Evolutionary conservation across 2,888 invertebrate genomes (phyloP), one percentile per base, ranked within the genome.

Genomic region (Nomada lathburiana): DNA sequence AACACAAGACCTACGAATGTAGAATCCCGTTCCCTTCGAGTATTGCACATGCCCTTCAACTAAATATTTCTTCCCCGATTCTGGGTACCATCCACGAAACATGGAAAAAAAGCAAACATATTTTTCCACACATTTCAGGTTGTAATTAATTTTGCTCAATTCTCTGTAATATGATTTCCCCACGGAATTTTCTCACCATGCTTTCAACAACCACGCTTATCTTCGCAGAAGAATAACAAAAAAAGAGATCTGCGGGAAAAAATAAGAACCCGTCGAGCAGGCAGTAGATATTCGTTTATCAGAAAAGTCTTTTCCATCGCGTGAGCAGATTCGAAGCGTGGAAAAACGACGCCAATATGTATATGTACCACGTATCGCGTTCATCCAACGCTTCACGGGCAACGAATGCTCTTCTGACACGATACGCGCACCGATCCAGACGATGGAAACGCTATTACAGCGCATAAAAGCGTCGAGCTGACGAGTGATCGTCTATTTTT

Each of bases 401-500:
- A 50, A 57, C 55, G 73, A 74, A 69, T 76, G 68, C 68, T 64
- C 47, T 63, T 71, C 68, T 62, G 64, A 42, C 72, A 72, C 44
- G 80, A 76, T 80, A 70, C 77, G 62, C 70, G 73, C 60, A 52
- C 76, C 60, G 75, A 79, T 77, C 36, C 81, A 13, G 76, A 73
- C 80, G 85, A 85, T 75, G 76, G 71, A 52, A 83, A 85, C 59
- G 60, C 69, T 62, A 74, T 85, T 82, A 77, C 69, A 47, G 42
- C 73, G 76, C 68, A 69, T 76, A 74, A 80, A 82, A 81, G 77
- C 81, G 18, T 60, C 55, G 29, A 68, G 44, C 55, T 47, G 82
- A 47, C 59, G 23, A 71, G 74, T 75, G 77, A 75, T 63, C 44
- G 71, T 84, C 84, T 87, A 87, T 87, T 85, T 87, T 82, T 84